Percentiles rank a stretch among this genome's conserved stretches.
These are phyloP conservation scores for Lycorma delicatula DNA, from an alignment of 1,140 invertebrate species.

Conservation along the genomic window DNA sequence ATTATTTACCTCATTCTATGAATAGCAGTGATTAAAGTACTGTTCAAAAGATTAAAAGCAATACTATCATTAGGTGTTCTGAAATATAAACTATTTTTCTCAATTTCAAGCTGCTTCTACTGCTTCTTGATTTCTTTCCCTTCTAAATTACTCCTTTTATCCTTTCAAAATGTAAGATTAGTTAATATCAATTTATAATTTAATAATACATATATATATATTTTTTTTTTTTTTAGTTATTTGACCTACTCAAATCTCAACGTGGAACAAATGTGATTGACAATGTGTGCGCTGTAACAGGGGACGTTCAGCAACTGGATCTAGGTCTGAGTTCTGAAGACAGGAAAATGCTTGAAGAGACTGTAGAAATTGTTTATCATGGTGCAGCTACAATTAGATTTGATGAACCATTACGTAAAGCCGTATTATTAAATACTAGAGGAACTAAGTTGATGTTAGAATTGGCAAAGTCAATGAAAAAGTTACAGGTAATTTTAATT, in stretches of 20 bases:
- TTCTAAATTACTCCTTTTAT: no score
- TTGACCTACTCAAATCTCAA: slow-evolving; percentile 57
- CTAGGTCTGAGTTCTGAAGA: slow-evolving; percentile 67
- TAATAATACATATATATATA: no score
- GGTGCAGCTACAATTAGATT: slow-evolving; percentile 81
- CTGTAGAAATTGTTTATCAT: slow-evolving; percentile 56
- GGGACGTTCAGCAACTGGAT: slow-evolving; percentile 63
- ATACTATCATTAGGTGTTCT: no score
- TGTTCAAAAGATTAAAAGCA: no score
- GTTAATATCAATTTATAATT: no score
- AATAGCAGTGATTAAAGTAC: no score
- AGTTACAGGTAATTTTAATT: slow-evolving; percentile 59
- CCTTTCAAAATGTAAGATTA: no score
- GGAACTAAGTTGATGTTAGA: slow-evolving; percentile 49
- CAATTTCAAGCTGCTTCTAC: no score
- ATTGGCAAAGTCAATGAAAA: slow-evolving; percentile 51
- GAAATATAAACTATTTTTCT: no score
- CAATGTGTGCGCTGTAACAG: slow-evolving; percentile 60
- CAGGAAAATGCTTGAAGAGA: slow-evolving; percentile 44
- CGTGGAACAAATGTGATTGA: slow-evolving; percentile 46
- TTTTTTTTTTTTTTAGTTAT: slow-evolving; percentile 52
- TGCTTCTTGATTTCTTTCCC: no score
- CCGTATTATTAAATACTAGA: slow-evolving; percentile 50
- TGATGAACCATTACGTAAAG: slow-evolving; percentile 62
- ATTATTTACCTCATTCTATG: no score